A percentile compares a stretch with the other conserved stretches of the same genome.
Evolutionary conservation across 2,797 vertebrate species (phyloP).

Genomic region (Hippopotamyrus pictus): DNA sequence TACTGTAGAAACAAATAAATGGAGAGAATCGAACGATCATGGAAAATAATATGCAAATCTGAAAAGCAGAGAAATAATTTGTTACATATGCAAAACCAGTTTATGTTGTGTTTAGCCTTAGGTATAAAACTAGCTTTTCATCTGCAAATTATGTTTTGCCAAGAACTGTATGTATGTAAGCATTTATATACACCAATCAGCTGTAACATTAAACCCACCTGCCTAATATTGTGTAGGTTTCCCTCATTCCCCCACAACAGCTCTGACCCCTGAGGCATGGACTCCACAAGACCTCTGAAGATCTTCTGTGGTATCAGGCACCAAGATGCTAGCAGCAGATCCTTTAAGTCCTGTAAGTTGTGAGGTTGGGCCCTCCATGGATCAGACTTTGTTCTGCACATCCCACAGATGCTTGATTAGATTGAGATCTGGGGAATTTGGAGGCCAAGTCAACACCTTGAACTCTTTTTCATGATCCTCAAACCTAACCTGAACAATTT

Average conservation of each 20-base stretch:
- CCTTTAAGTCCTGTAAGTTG: neutral
- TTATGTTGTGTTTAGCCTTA: neutral
- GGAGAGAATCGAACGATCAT: neutral
- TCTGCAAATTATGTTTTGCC: neutral
- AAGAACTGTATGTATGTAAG: neutral
- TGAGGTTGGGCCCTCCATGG: neutral
- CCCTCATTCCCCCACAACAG: neutral
- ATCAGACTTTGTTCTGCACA: neutral
- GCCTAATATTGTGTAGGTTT: neutral
- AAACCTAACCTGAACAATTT: neutral
- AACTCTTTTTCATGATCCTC: neutral
- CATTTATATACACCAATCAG: neutral
- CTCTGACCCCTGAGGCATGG: neutral
- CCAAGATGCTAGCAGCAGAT: neutral
- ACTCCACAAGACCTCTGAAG: neutral
- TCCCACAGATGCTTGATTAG: neutral
- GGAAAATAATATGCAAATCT: neutral
- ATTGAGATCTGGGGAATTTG: neutral
- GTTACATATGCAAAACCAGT: neutral
- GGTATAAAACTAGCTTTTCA: neutral
- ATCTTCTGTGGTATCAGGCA: neutral
- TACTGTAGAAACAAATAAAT: neutral
- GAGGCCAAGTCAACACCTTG: neutral
- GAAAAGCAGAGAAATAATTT: neutral
- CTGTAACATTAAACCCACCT: neutral